Evolutionary conservation across 2,113 vertebrate genomes (phyloP), one percentile per base, ranked within the genome.

Genomic region (Campylorhamphus procurvoides): DNA sequence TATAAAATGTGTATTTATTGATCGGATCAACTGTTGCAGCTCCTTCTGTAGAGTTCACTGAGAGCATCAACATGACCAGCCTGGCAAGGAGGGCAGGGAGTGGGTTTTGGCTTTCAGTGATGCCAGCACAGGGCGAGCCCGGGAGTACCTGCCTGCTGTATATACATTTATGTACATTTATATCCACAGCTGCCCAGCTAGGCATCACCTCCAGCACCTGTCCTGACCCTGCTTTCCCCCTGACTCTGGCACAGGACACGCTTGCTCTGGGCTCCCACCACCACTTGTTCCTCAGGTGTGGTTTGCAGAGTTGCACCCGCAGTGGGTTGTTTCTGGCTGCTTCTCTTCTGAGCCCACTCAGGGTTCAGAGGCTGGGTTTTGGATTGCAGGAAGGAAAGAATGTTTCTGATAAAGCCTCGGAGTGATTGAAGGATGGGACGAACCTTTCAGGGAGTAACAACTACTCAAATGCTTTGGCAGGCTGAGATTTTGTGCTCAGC

Each of bases 351-450:
- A 15, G 19, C 23, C 66, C 20, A 0, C 68, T 69, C 5, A 18
- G 40, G 40, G 40, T 42, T 42, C 40, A 4, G 39, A 4, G 18
- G 15, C 12, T 2, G 2, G 2, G 35, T 58, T 24, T 35, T 10
- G 0, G 0, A 14, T 6, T 14, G 28, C 69, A 24, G 60, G 62
- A 25, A 58, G 33, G 67, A 8, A 20, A 23, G 40, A 55, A n/a
- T 31, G 9, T 35, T 73, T 20, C 90, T 84, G 78, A 81, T 35
- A 13, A 69, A 74, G 64, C 22, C 50, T 17, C 0, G 0, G 50
- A 58, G 81, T 7, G 37, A 28, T 14, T 0, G 3, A 79, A 66
- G 46, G 60, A 63, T 0, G 0, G 33, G 64, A 68, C 1, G 1
- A 13, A 37, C 46, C 52, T 85, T 56, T 13, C 67, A 52, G 14